Evolutionary conservation across 2,888 invertebrate genomes (phyloP), one percentile per base, ranked within the genome.

Genomic region (Willowsia nigromaculata): DNA sequence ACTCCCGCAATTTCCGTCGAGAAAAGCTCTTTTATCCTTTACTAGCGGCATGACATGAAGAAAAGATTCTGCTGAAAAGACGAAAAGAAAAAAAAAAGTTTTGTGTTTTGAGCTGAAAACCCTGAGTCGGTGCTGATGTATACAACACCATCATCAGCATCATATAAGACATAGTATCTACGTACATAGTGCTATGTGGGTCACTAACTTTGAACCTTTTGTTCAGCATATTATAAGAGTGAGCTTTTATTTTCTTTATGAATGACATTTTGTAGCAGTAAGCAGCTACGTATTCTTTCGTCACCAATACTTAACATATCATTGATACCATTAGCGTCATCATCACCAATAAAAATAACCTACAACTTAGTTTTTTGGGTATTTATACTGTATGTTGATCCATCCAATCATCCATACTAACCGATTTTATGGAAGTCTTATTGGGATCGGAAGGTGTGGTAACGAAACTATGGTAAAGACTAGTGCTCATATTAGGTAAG

Each of bases 391-490:
- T n/a, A n/a, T n/a, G n/a, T n/a, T n/a, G n/a, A n/a, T n/a, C n/a
- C n/a, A n/a, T n/a, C n/a, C n/a, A n/a, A n/a, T n/a, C n/a, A n/a
- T n/a, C n/a, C n/a, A n/a, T n/a, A n/a, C n/a, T n/a, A n/a, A n/a
- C n/a, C n/a, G n/a, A n/a, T n/a, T n/a, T n/a, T n/a, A n/a, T n/a
- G n/a, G n/a, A n/a, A n/a, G n/a, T 37, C 9, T 37, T 37, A 37
- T 43, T 43, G 6, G 6, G 4, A 43, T 43, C n/a, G n/a, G n/a
- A n/a, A 43, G 43, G 43, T 9, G 43, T 43, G 11, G 5, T 43
- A 43, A 43, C 47, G 40, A 74, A 74, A 74, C 71, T 74, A 74
- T 74, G 71, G 40, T 43, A 74, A 74, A 74, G 9, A 3, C 33
- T n/a, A 11, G 25, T 33, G 9, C 2, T 62, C 15, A 25, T 25